Conservation (phyloP, 2,797 vertebrate genomes). For the Mallotus villosus region DNA sequence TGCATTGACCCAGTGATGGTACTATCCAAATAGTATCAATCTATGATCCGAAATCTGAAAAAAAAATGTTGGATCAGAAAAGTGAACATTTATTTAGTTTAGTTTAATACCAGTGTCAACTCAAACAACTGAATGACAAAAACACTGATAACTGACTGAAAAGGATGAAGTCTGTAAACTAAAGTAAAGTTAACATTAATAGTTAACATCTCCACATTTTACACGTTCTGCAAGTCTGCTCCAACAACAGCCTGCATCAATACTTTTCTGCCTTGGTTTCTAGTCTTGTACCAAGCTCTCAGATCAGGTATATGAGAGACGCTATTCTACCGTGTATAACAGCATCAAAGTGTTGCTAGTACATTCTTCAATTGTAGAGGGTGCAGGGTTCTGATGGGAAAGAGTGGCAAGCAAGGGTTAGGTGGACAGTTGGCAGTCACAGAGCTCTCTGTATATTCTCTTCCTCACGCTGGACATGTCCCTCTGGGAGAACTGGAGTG, state of each 20-base stretch:
- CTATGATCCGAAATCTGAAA: too few relatives aligned
- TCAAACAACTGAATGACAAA: too few relatives aligned
- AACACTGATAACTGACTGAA: too few relatives aligned
- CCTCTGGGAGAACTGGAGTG: conserved; percentile 92
- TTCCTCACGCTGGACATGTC: conserved; percentile 95
- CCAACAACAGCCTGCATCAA: neutral
- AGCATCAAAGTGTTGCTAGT: neutral
- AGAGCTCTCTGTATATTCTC: conserved; percentile 97
- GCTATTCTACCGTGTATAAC: too few relatives aligned
- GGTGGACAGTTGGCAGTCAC: conserved; percentile 86
- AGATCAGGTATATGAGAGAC: neutral
- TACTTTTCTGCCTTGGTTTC: neutral
- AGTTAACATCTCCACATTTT: neutral
- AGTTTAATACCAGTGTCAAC: too few relatives aligned
- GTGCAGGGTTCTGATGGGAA: neutral
- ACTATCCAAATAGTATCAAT: neutral
- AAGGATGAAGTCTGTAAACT: too few relatives aligned
- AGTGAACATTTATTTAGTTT: neutral
- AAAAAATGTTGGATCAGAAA: neutral
- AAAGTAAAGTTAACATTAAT: too few relatives aligned
- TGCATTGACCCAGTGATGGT: neutral
- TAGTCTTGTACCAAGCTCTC: neutral
- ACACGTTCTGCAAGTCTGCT: neutral
- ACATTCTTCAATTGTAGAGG: neutral
- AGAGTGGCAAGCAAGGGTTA: conserved; percentile 39